phyloP scores from a whole-genome alignment of 2,797 vertebrate species.

The Macropus fuliginosus region DNA sequence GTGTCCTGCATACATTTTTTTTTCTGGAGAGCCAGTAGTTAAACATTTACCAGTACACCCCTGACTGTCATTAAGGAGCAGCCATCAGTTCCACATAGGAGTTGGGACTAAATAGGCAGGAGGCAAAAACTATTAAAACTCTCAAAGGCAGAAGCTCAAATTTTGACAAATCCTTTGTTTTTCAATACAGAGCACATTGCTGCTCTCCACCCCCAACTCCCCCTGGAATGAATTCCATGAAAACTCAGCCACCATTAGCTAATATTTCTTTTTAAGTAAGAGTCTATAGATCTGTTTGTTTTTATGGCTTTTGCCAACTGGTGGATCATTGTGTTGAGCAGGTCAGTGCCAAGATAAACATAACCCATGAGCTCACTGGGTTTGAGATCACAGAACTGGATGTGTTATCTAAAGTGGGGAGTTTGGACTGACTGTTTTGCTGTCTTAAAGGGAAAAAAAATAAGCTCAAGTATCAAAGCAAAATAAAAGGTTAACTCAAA shows the following conservation, averaged over 20 bases:
- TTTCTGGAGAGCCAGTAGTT: background rate
- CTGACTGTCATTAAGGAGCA: background rate
- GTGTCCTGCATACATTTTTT: background rate
- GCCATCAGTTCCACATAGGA: background rate
- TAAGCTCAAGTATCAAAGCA: slow-evolving; percentile 56
- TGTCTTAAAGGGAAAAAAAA: slow-evolving; percentile 21
- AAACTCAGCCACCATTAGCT: background rate
- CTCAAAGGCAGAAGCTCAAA: background rate
- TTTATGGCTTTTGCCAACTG: background rate
- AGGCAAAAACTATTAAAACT: background rate
- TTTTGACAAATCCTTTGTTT: background rate
- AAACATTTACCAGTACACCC: background rate
- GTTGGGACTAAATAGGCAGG: background rate
- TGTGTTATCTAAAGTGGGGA: slow-evolving; percentile 37
- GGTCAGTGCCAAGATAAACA: slow-evolving; percentile 68
- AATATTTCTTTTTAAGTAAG: background rate
- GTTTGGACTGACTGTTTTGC: slow-evolving; percentile 41
- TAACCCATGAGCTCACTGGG: background rate
- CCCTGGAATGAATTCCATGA: background rate
- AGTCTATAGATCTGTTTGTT: background rate
- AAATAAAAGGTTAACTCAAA: slow-evolving; percentile 70
- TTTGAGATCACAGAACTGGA: slow-evolving; percentile 12
- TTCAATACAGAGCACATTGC: background rate
- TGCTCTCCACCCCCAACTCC: background rate
- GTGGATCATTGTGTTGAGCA: background rate